Evolutionary conservation across 2,113 vertebrate species (phyloP).

Genomic region (Eulemur macaco): DNA sequence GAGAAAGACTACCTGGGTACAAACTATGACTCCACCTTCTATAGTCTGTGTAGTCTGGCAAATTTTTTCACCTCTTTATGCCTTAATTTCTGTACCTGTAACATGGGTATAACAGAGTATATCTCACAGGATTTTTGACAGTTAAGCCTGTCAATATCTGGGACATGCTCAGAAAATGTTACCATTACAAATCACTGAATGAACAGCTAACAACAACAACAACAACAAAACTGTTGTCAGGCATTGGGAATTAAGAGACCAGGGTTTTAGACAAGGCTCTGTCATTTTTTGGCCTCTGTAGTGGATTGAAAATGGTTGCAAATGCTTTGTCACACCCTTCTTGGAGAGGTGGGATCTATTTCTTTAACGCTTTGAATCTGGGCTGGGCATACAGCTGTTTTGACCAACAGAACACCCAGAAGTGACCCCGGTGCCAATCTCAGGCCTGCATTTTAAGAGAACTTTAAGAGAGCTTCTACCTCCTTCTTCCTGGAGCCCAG

Average conservation of each 20-base stretch:
- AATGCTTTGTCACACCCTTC: not conserved
- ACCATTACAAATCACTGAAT: not conserved
- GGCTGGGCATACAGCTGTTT: not conserved
- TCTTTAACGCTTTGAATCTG: not conserved
- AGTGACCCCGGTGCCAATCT: not conserved
- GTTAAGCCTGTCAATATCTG: not conserved
- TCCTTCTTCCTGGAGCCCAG: not conserved
- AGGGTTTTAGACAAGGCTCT: not conserved
- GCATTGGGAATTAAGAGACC: not conserved
- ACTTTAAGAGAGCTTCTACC: not conserved
- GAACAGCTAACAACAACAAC: not conserved
- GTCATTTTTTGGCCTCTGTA: not conserved
- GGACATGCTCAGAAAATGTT: not conserved
- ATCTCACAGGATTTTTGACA: not conserved
- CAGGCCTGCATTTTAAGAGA: not conserved
- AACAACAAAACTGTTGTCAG: not conserved
- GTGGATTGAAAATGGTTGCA: slow-evolving; percentile 2
- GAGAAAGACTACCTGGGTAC: not conserved
- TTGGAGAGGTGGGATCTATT: not conserved
- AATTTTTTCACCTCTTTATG: not conserved
- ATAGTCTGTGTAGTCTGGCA: not conserved
- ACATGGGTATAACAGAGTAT: not conserved
- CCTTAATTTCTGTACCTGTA: not conserved
- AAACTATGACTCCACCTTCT: not conserved
- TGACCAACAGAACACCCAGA: not conserved